A percentile compares a stretch with the other conserved stretches of the same genome.
Evolutionary conservation across 2,113 vertebrate species (phyloP).

Genomic region (Gavialis gangeticus): DNA sequence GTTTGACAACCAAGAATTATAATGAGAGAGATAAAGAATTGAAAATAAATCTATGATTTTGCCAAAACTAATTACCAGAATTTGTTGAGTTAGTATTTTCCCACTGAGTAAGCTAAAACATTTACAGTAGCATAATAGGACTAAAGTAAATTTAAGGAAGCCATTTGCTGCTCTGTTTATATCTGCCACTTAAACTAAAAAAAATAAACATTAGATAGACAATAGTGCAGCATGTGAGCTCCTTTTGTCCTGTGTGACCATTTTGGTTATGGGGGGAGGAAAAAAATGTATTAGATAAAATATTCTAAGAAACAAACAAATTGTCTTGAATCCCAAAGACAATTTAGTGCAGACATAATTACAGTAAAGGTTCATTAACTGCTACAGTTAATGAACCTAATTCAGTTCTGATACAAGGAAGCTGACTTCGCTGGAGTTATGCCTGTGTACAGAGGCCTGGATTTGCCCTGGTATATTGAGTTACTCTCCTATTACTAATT

Average conservation of each 20-base stretch:
- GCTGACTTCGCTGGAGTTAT: neutral
- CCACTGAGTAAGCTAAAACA: conserved; percentile 42
- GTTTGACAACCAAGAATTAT: conserved; percentile 26
- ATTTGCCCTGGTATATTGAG: neutral
- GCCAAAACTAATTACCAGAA: conserved; percentile 71
- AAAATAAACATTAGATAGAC: conserved; percentile 4
- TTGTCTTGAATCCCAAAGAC: neutral
- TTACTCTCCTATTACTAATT: neutral
- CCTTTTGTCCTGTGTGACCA: neutral
- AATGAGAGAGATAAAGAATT: conserved; percentile 48
- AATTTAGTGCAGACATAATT: neutral
- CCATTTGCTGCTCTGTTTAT: conserved; percentile 43
- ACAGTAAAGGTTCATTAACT: neutral
- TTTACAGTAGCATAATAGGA: conserved; percentile 37
- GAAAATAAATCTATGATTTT: conserved; percentile 17
- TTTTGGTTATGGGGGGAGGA: neutral
- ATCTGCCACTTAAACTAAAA: conserved; percentile 11
- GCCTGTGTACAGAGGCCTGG: neutral
- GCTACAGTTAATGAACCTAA: neutral
- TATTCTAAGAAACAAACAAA: neutral
- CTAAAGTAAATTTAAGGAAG: conserved; percentile 58
- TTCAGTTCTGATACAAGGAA: neutral
- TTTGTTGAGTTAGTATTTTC: conserved; percentile 22
- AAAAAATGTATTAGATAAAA: neutral
- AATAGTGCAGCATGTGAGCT: neutral